Conservation (phyloP, 2,797 vertebrate species). For the Scolopax rusticola region DNA sequence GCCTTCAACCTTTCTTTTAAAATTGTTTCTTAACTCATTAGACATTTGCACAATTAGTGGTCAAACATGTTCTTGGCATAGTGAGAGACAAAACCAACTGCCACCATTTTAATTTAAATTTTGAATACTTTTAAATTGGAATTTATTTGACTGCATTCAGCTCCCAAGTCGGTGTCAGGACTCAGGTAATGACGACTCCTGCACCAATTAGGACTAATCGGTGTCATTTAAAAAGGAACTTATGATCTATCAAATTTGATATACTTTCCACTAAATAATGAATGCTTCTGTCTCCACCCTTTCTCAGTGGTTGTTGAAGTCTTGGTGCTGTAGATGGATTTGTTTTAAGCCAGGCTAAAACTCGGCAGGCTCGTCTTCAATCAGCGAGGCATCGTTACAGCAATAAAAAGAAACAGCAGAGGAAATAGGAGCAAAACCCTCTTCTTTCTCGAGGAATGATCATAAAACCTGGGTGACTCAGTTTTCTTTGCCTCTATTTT, state of each 20-base stretch:
- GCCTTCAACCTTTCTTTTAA: background rate
- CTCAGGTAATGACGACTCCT: background rate
- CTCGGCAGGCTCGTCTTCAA: background rate
- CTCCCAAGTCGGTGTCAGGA: background rate
- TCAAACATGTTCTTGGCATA: background rate
- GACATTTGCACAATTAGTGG: background rate
- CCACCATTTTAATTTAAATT: background rate
- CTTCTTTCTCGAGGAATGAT: background rate
- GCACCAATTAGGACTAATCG: background rate
- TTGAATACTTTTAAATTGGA: background rate
- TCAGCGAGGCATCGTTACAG: background rate
- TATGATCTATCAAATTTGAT: background rate
- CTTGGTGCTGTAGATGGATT: background rate
- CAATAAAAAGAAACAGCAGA: background rate
- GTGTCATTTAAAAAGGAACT: background rate
- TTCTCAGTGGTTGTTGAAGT: background rate
- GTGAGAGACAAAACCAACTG: fast-evolving
- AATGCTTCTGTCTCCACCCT: background rate
- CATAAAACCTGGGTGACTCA: background rate
- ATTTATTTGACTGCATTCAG: background rate
- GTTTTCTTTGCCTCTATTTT: background rate
- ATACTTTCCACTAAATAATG: background rate
- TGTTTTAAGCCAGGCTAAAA: conserved; percentile 4
- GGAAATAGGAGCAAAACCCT: background rate
- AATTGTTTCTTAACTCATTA: background rate